phyloP scores from a whole-genome alignment of 1,140 invertebrate genomes.

The Pseudomyrmex concolor region DNA sequence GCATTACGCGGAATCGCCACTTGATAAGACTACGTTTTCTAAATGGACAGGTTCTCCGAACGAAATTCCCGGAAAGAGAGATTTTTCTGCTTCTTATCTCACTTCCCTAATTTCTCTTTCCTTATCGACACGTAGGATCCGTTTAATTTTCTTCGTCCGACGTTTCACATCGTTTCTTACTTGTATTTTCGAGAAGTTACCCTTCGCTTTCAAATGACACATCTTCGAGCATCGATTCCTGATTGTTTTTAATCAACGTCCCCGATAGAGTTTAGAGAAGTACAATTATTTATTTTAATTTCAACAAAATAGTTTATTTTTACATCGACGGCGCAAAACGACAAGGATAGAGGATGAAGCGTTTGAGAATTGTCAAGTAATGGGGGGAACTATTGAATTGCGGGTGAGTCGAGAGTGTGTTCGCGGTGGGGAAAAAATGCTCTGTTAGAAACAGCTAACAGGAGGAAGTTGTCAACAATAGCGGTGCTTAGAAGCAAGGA shows the following conservation, averaged over 20 bases:
- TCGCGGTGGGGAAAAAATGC: not conserved
- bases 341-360: not conserved
- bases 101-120: conserved; percentile 27
- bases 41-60: conserved; percentile 43
- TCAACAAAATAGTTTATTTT: not conserved
- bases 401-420: not conserved
- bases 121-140: conserved; percentile 7
- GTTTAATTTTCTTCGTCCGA: conserved; percentile 40
- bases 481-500: conserved; percentile 21
- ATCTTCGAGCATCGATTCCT: not conserved
- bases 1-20: conserved; percentile 48
- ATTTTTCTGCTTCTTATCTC: conserved; percentile 31
- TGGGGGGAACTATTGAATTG: not conserved
- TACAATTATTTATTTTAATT: too few species aligned
- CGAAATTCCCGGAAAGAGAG: conserved; percentile 12
- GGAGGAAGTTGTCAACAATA: conserved; percentile 63
- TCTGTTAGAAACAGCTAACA: conserved; percentile 4
- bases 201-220: too few species aligned
- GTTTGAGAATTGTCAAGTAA: conserved; percentile 17
- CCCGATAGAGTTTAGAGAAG: too few species aligned
- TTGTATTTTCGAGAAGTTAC: too few species aligned
- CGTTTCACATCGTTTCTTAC: not conserved
- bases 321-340: not conserved
- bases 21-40: conserved; percentile 42
- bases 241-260: conserved; percentile 1